Percentiles rank a stretch among this genome's conserved stretches.
Conservation (phyloP, 2,113 vertebrate species). For the Silurus asotus region DNA sequence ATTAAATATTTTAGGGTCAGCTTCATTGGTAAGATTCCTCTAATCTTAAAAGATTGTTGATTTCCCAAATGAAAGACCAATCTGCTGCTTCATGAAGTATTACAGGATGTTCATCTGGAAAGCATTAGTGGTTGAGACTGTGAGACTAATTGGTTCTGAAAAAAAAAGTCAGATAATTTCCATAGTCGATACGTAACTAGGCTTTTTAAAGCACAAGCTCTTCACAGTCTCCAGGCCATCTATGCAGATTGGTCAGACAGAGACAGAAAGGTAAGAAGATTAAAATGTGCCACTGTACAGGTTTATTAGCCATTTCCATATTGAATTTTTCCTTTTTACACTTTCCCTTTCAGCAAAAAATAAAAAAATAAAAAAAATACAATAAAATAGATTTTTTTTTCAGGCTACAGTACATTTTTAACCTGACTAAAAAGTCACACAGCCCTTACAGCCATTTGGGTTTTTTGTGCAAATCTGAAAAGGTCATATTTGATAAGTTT, state of each 20-base stretch:
- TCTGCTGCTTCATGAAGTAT: constrained; percentile 41
- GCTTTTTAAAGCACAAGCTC: constrained; percentile 38
- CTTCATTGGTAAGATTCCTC: not conserved
- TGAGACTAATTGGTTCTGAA: constrained; percentile 58
- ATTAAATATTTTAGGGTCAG: constrained; percentile 22
- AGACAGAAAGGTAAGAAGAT: not conserved
- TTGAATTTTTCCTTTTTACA: not conserved
- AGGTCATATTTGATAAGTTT: constrained; percentile 34
- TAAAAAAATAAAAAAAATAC: not conserved
- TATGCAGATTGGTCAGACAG: not conserved
- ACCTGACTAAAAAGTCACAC: not conserved
- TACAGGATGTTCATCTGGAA: constrained; percentile 25
- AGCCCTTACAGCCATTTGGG: not conserved
- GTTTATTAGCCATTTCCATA: constrained; percentile 10
- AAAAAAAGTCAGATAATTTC: constrained; percentile 56
- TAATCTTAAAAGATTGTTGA: constrained; percentile 24
- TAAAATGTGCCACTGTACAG: not conserved
- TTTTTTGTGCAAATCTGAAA: constrained; percentile 11
- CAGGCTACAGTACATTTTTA: not conserved
- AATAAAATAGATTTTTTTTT: not conserved
- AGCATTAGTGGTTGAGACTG: constrained; percentile 14
- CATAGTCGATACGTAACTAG: constrained; percentile 50
- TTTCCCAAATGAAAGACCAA: constrained; percentile 40
- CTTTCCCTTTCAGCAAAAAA: not conserved
- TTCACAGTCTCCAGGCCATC: constrained; percentile 18